A percentile compares a stretch with the other conserved stretches of the same genome.
phyloP scores from a whole-genome alignment of 2,888 invertebrate species.

The Erebia epiphron region DNA sequence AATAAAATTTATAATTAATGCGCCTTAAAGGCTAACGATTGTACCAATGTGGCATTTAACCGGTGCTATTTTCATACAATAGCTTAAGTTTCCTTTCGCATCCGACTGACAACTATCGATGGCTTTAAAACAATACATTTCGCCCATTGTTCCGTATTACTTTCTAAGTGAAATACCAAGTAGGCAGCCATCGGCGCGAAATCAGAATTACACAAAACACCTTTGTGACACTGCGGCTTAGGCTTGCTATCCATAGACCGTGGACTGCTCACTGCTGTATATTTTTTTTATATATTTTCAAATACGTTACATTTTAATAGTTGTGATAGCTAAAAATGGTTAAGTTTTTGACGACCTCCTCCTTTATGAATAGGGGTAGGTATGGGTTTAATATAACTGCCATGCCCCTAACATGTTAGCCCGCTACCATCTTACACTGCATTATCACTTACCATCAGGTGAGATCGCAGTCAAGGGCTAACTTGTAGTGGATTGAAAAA shows the following conservation, averaged over 20 bases:
- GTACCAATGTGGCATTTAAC: not conserved
- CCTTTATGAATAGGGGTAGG: too few relatives aligned
- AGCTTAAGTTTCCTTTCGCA: conserved; percentile 34
- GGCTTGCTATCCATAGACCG: conserved; percentile 9
- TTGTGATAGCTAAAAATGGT: too few relatives aligned
- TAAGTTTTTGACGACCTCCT: too few relatives aligned
- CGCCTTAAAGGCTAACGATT: not conserved
- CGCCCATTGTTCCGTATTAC: conserved; percentile 60
- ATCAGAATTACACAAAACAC: conserved; percentile 63
- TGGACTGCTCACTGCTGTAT: not conserved
- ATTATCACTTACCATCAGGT: too few relatives aligned
- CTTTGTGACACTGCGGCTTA: conserved; percentile 46
- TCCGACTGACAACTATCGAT: conserved; percentile 55
- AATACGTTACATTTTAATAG: not conserved
- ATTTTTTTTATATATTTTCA: not conserved
- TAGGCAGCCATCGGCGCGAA: conserved; percentile 58
- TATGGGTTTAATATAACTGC: too few relatives aligned
- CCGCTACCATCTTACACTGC: too few relatives aligned
- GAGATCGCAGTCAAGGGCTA: too few relatives aligned
- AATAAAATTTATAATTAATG: too few relatives aligned
- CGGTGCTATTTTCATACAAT: conserved; percentile 33
- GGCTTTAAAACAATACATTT: conserved; percentile 63
- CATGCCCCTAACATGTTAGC: too few relatives aligned
- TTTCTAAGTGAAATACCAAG: conserved; percentile 69
- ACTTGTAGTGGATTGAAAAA: too few relatives aligned